phyloP scores from a whole-genome alignment of 2,797 vertebrate species.

The Pteronotus mesoamericanus region DNA sequence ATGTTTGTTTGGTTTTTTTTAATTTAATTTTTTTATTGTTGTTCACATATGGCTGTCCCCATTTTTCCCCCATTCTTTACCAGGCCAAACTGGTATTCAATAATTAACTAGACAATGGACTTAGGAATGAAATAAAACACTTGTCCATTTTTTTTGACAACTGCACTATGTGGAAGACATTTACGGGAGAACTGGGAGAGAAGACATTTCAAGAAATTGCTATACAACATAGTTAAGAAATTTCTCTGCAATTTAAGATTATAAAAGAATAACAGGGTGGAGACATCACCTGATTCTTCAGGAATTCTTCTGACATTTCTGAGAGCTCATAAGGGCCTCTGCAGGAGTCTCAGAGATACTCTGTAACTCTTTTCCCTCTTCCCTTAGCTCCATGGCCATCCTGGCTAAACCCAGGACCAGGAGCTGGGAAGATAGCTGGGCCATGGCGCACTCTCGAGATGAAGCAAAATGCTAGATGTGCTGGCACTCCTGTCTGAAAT shows the following conservation, averaged over 20 bases:
- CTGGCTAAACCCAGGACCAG: conserved; percentile 1
- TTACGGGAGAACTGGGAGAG: neutral
- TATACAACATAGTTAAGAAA: neutral
- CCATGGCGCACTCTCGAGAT: neutral
- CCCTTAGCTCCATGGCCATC: neutral
- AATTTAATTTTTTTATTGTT: too few relatives aligned
- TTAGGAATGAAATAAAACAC: neutral
- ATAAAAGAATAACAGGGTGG: neutral
- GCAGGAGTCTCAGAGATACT: neutral
- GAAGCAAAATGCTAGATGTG: neutral
- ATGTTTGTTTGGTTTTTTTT: neutral
- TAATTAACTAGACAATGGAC: conserved; percentile 6
- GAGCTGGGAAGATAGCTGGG: neutral
- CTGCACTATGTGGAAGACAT: neutral
- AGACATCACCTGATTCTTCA: neutral
- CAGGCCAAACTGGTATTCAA: neutral
- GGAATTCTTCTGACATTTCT: conserved; percentile 1
- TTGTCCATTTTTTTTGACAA: neutral
- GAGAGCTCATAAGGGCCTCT: neutral
- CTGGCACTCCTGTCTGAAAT: neutral
- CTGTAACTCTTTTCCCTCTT: neutral
- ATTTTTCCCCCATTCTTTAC: neutral
- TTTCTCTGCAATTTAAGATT: conserved; percentile 42
- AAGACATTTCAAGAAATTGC: neutral
- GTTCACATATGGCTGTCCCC: too few relatives aligned